Evolutionary conservation across 2,113 vertebrate species (phyloP).

Genomic region (Speoplatyrhinus poulsoni): DNA sequence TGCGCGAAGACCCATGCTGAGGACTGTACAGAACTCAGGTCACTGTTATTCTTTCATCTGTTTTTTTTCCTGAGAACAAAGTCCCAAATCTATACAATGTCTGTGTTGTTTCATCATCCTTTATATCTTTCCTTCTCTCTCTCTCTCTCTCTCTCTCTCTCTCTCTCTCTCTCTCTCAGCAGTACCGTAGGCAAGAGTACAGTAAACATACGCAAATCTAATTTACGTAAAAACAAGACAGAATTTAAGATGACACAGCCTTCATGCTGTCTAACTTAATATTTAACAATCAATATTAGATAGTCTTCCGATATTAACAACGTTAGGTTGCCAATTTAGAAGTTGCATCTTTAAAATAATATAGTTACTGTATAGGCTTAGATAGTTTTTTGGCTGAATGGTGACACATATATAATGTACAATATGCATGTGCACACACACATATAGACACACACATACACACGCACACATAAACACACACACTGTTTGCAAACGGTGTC

Average conservation of each 20-base stretch:
- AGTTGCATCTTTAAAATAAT: no score
- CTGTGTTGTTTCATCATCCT: slow-evolving; percentile 40
- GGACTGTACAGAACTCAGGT: slow-evolving; percentile 19
- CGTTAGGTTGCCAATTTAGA: no score
- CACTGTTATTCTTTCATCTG: slow-evolving; percentile 39
- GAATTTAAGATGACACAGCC: no score
- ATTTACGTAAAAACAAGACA: not conserved
- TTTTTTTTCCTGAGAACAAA: slow-evolving; percentile 47
- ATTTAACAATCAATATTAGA: no score
- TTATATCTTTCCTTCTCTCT: slow-evolving; percentile 4
- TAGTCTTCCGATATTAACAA: no score
- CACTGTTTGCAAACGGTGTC: not conserved
- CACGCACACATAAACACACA: not conserved
- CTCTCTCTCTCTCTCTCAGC: slow-evolving; percentile 1
- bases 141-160: slow-evolving; percentile 10
- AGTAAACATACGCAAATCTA: no score
- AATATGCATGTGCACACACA: not conserved
- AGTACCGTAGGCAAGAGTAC: not conserved
- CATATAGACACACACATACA: not conserved
- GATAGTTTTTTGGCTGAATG: no score
- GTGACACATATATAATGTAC: no score
- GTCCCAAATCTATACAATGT: slow-evolving; percentile 31
- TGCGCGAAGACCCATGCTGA: slow-evolving; percentile 9
- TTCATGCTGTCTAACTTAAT: no score
- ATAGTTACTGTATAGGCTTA: no score